These are phyloP conservation scores for Sarcophilus harrisii DNA, from an alignment of 2,797 vertebrate species.

Conservation along the genomic window DNA sequence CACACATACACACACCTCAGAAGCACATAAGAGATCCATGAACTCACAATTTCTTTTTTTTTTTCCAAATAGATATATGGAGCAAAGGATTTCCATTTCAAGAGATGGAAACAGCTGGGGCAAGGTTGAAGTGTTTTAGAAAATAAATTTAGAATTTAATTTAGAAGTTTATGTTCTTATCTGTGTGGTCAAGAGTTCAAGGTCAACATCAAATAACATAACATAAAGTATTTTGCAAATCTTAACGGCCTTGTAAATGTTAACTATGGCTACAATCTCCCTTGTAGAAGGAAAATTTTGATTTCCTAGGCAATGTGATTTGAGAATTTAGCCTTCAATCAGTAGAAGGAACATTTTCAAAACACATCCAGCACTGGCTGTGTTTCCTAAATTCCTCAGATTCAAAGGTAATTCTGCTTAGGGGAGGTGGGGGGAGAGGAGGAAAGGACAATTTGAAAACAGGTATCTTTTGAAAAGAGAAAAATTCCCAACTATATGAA, in stretches of 20 bases:
- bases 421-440: neutral
- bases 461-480: neutral
- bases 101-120: neutral
- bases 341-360: neutral
- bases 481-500: neutral
- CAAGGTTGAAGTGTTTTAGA: neutral
- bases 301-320: neutral
- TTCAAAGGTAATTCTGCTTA: neutral
- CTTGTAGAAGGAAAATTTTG: neutral
- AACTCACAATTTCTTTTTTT: neutral
- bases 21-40: neutral
- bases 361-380: neutral
- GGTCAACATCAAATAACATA: neutral
- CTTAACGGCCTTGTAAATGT: neutral
- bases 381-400: neutral
- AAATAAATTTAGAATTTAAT: neutral
- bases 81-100: neutral
- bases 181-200: neutral
- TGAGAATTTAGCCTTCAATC: neutral
- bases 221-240: neutral
- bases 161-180: neutral
- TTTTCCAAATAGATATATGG: neutral
- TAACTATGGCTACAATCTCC: neutral
- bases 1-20: neutral
- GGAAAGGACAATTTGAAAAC: neutral